Percentiles rank a stretch among this genome's conserved stretches.
These are phyloP conservation scores for Dryomyza anilis DNA, from an alignment of 2,888 invertebrate genomes.

Conservation along the genomic window DNA sequence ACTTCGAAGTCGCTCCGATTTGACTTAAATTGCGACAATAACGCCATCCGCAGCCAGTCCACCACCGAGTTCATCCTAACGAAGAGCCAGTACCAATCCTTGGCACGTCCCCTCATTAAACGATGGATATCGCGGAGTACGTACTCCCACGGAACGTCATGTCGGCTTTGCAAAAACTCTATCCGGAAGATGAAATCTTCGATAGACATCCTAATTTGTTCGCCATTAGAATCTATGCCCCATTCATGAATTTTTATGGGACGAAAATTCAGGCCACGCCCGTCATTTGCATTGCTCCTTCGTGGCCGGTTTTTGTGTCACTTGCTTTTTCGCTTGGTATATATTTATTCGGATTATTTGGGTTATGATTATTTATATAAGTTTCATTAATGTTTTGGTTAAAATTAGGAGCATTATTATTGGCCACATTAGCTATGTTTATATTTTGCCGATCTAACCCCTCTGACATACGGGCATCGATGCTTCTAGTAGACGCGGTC, in stretches of 20 bases:
- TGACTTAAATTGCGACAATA: not conserved
- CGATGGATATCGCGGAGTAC: constrained; percentile 12
- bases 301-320: too few relatives aligned
- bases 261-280: not conserved
- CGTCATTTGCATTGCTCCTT: too few relatives aligned
- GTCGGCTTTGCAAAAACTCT: not conserved
- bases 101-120: too few relatives aligned
- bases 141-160: constrained; percentile 2
- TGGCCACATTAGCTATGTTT: too few relatives aligned
- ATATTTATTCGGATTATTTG: not conserved
- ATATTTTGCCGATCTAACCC: not conserved
- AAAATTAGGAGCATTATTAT: too few relatives aligned
- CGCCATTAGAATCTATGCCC: too few relatives aligned
- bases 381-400: not conserved
- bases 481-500: not conserved
- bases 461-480: not conserved
- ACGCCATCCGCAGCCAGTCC: constrained; percentile 1
- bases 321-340: too few relatives aligned
- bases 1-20: not conserved
- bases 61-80: not conserved
- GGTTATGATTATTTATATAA: not conserved
- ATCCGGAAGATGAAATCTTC: constrained; percentile 5
- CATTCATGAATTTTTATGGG: too few relatives aligned
- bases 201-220: not conserved
- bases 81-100: constrained; percentile 9